Conservation (phyloP, 2,113 vertebrate species). For the Siniperca chuatsi region DNA sequence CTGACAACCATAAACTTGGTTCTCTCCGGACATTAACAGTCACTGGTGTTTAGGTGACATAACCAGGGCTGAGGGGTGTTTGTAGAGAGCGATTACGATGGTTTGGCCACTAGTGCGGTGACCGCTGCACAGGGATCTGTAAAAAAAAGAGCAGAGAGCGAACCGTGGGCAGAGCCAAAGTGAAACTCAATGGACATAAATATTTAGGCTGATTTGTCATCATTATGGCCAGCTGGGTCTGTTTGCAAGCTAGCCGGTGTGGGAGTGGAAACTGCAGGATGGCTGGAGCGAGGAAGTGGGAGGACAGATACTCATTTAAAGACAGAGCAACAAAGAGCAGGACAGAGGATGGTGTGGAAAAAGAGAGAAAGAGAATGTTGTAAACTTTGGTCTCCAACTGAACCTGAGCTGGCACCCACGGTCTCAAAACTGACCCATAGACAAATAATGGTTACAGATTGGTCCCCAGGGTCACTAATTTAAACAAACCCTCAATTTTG, state of each 20-base stretch:
- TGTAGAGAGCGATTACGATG: constrained; percentile 59
- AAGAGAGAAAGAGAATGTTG: constrained; percentile 14
- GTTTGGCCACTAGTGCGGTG: constrained; percentile 46
- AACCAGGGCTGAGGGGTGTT: constrained; percentile 65
- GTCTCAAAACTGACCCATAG: background rate
- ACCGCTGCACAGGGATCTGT: constrained; percentile 45
- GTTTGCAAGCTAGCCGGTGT: constrained; percentile 65
- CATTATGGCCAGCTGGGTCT: constrained; percentile 76
- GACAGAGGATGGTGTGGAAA: constrained; percentile 3
- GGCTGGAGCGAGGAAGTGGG: constrained; percentile 61
- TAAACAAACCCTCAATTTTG: constrained; percentile 2
- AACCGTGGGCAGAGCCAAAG: constrained; percentile 72
- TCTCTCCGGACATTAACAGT: constrained; percentile 58
- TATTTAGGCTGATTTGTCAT: constrained; percentile 84
- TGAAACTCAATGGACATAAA: constrained; percentile 78
- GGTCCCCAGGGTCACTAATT: background rate
- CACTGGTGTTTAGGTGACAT: constrained; percentile 76
- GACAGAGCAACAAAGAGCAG: constrained; percentile 6
- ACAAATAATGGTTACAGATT: background rate
- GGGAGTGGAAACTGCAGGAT: constrained; percentile 70
- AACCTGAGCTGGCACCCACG: background rate
- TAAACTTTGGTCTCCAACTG: background rate
- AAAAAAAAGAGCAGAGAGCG: constrained; percentile 26
- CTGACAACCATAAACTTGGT: constrained; percentile 50
- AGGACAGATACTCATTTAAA: constrained; percentile 51